phyloP scores from a whole-genome alignment of 2,888 invertebrate species.

The Aphodius sticticus region DNA sequence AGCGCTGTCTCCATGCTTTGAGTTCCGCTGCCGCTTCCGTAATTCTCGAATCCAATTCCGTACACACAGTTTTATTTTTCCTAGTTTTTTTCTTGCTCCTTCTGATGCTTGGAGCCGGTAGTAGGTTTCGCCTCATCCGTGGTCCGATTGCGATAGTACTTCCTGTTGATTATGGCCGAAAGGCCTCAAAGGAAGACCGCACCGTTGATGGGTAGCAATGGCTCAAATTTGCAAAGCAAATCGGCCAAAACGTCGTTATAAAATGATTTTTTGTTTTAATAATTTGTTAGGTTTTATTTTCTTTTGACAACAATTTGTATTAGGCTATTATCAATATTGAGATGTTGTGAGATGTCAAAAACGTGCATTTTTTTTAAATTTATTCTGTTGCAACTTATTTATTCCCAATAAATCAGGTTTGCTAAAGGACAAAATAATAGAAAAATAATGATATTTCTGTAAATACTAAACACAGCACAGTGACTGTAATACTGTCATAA shows the following conservation, averaged over 20 bases:
- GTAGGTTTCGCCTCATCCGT: background rate
- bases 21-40: slow-evolving; percentile 5
- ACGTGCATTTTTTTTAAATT: too few relatives aligned
- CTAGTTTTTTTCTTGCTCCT: slow-evolving; percentile 28
- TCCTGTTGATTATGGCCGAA: slow-evolving; percentile 45
- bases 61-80: slow-evolving; percentile 8
- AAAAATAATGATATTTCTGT: too few relatives aligned
- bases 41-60: slow-evolving; percentile 34
- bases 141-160: slow-evolving; percentile 22
- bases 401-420: too few relatives aligned
- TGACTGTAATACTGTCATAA: too few relatives aligned
- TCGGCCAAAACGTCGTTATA: background rate
- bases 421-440: too few relatives aligned
- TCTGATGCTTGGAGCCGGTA: background rate
- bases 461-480: too few relatives aligned
- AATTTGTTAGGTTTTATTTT: too few relatives aligned
- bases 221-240: background rate
- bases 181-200: slow-evolving; percentile 46
- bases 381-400: too few relatives aligned
- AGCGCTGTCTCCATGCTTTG: slow-evolving; percentile 14
- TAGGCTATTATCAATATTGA: too few relatives aligned
- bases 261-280: background rate
- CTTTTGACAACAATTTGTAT: too few relatives aligned
- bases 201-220: slow-evolving; percentile 33
- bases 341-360: too few relatives aligned